Evolutionary conservation across 1,140 invertebrate genomes (phyloP).

Genomic region (Monochamus saltuarius): DNA sequence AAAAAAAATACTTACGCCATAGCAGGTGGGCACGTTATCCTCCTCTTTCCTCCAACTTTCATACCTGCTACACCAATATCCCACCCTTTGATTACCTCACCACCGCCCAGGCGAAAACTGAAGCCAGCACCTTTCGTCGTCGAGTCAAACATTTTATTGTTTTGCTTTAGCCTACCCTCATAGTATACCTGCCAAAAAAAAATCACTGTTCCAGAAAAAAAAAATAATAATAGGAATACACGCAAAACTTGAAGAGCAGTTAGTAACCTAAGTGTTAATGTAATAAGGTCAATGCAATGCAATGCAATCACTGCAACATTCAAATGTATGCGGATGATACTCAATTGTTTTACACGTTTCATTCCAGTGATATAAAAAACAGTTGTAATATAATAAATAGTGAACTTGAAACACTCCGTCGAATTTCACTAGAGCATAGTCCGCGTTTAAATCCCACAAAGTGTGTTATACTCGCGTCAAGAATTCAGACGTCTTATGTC

Average conservation of each 20-base stretch:
- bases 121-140: slow-evolving; percentile 74
- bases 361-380: too few species aligned
- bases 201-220: background rate
- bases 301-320: too few species aligned
- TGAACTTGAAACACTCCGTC: too few species aligned
- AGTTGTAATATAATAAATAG: too few species aligned
- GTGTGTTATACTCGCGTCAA: too few species aligned
- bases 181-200: slow-evolving; percentile 67
- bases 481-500: too few species aligned
- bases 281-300: too few species aligned
- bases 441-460: too few species aligned
- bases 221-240: background rate
- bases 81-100: slow-evolving; percentile 91
- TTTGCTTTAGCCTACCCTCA: slow-evolving; percentile 72
- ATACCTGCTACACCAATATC: slow-evolving; percentile 84
- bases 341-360: too few species aligned
- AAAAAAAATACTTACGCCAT: slow-evolving; percentile 72
- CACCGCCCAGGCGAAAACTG: slow-evolving; percentile 79
- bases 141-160: slow-evolving; percentile 81
- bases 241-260: background rate
- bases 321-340: too few species aligned
- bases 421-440: too few species aligned
- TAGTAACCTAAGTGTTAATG: too few species aligned
- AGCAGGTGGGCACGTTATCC: slow-evolving; percentile 77
- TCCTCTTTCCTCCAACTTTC: slow-evolving; percentile 91